Conservation (phyloP, 2,113 vertebrate species). For the Gadus macrocephalus region DNA sequence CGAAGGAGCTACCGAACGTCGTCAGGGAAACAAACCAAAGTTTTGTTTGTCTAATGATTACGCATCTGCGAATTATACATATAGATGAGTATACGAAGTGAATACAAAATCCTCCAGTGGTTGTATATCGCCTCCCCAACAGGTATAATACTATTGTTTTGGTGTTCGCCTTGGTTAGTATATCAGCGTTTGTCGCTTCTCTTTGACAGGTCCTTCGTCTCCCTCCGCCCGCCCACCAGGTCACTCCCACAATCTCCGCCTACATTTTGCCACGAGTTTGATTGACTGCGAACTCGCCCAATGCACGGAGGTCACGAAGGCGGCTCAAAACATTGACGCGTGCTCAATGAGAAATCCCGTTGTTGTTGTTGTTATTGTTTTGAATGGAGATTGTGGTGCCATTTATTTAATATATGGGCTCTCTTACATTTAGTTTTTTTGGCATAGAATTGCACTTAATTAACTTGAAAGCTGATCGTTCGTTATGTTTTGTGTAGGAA, state of each 20-base stretch:
- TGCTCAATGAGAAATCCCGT: no score
- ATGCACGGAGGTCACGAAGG: not conserved
- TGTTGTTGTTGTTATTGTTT: no score
- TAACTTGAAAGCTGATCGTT: no score
- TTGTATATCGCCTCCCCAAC: constrained; percentile 4
- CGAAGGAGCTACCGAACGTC: no score
- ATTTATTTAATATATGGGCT: not conserved
- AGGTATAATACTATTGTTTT: constrained; percentile 10
- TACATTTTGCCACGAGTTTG: constrained; percentile 12
- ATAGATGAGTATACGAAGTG: no score
- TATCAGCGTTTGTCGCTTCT: constrained; percentile 45
- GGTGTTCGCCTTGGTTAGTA: constrained; percentile 22
- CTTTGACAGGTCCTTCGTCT: constrained; percentile 62
- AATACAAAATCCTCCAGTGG: not conserved
- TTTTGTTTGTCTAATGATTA: no score
- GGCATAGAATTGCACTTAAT: no score
- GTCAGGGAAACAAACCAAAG: no score
- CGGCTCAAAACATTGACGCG: no score
- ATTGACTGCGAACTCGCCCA: constrained; percentile 32
- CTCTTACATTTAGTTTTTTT: not conserved
- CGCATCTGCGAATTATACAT: no score
- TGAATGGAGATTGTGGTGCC: not conserved
- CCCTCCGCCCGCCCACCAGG: constrained; percentile 9
- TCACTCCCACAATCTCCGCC: constrained; percentile 37
- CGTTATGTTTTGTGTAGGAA: no score